These are phyloP conservation scores for Oreochromis tanganicae DNA, from an alignment of 2,113 vertebrate species.

Conservation along the genomic window DNA sequence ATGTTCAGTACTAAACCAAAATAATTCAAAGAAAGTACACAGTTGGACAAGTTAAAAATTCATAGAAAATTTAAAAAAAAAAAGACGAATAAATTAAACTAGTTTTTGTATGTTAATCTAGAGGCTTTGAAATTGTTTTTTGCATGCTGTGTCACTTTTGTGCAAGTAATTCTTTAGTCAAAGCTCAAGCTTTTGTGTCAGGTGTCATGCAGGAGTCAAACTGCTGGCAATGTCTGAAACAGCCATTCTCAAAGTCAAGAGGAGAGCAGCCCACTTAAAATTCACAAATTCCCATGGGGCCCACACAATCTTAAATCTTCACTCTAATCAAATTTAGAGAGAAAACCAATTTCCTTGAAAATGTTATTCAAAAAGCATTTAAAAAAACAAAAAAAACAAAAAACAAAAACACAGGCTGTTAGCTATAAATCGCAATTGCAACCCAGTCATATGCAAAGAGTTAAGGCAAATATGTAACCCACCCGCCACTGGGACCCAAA, in stretches of 20 bases:
- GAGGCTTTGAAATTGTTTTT: background rate
- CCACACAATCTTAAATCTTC: background rate
- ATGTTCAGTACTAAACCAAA: background rate
- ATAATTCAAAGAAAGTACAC: background rate
- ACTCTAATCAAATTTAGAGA: background rate
- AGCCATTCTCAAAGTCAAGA: background rate
- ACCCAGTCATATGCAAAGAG: background rate
- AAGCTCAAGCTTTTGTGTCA: background rate
- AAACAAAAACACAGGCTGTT: background rate
- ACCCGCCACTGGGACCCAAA: background rate
- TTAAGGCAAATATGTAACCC: background rate
- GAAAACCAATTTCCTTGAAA: background rate
- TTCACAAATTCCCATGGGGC: background rate
- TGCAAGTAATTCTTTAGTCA: background rate
- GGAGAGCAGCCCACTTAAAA: background rate
- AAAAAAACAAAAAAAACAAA: rapidly evolving
- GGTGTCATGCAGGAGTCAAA: background rate
- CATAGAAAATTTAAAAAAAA: background rate
- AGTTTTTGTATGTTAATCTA: background rate
- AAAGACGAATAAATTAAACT: background rate
- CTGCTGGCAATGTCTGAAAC: background rate
- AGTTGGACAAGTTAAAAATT: background rate
- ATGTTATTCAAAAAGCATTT: background rate
- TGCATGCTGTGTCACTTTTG: background rate
- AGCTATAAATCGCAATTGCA: background rate